Conservation (phyloP, 2,888 invertebrate genomes). For the Frankliniella intonsa region DNA sequence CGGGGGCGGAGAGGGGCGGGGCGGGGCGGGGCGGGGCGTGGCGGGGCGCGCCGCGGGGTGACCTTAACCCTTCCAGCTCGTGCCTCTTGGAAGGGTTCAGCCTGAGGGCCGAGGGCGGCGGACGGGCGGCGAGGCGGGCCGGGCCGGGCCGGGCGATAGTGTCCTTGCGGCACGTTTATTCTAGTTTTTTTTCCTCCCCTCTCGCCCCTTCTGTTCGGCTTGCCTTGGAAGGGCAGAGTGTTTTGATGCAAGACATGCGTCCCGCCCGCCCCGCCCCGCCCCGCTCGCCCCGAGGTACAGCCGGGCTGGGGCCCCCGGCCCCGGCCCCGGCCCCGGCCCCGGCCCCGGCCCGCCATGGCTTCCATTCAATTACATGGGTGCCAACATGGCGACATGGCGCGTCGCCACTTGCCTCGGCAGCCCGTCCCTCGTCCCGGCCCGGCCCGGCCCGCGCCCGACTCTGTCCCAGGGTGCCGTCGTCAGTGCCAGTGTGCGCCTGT, state of each 20-base stretch:
- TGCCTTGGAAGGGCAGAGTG: not conserved
- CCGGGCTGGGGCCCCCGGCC: not conserved
- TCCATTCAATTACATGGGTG: slow-evolving; percentile 23
- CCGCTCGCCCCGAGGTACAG: too few relatives aligned
- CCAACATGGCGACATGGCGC: not conserved
- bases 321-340: too few relatives aligned
- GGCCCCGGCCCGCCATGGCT: not conserved
- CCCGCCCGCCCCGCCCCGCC: not conserved
- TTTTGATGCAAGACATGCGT: slow-evolving; percentile 23
- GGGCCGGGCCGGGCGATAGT: too few relatives aligned
- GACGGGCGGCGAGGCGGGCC: not conserved
- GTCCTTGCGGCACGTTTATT: too few relatives aligned
- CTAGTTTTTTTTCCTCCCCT: not conserved
- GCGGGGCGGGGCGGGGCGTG: not conserved
- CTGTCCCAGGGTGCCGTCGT: too few relatives aligned
- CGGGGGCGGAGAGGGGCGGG: not conserved
- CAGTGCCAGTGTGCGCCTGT: too few relatives aligned
- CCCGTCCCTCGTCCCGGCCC: not conserved
- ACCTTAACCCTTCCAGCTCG: not conserved
- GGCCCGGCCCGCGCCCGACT: not conserved
- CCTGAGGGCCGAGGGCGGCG: not conserved
- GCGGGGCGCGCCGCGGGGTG: not conserved
- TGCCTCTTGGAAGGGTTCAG: not conserved
- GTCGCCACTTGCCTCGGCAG: not conserved
- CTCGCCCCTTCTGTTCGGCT: not conserved